Evolutionary conservation across 1,140 invertebrate genomes (phyloP).

Genomic region (Thaumetopoea pityocampa): DNA sequence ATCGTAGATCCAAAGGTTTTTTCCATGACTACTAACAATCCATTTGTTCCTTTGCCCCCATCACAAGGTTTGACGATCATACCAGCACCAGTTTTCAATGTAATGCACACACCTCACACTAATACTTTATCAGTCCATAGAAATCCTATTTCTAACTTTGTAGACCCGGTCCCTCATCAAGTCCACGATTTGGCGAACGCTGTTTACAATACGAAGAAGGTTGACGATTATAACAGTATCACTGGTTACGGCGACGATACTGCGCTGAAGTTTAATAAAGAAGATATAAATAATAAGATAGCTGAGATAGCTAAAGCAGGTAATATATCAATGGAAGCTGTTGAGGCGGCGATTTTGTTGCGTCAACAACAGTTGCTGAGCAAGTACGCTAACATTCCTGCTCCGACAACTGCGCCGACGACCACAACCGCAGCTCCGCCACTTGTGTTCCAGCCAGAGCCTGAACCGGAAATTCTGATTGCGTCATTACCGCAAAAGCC

Average conservation of each 20-base stretch:
- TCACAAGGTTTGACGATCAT: slow-evolving; percentile 58
- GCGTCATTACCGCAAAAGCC: slow-evolving; percentile 45
- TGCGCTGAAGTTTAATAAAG: slow-evolving; percentile 56
- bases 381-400: slow-evolving; percentile 74
- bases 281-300: slow-evolving; percentile 70
- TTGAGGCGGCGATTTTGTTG: slow-evolving; percentile 82
- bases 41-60: slow-evolving; percentile 63
- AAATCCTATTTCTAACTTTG: slow-evolving; percentile 68
- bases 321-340: slow-evolving; percentile 84
- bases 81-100: slow-evolving; percentile 50
- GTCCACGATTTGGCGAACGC: slow-evolving; percentile 53
- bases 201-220: slow-evolving; percentile 62
- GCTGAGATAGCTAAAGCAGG: slow-evolving; percentile 77
- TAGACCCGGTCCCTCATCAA: slow-evolving; percentile 66
- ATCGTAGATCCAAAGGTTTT: slow-evolving; percentile 40
- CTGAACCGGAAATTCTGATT: slow-evolving; percentile 54
- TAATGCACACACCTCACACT: slow-evolving; percentile 34
- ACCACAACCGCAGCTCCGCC: slow-evolving; percentile 69
- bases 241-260: slow-evolving; percentile 65
- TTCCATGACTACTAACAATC: slow-evolving; percentile 76
- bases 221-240: slow-evolving; percentile 69
- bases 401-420: slow-evolving; percentile 68
- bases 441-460: slow-evolving; percentile 51
- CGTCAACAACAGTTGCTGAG: slow-evolving; percentile 81
- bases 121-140: slow-evolving; percentile 46